Evolutionary conservation across 2,888 invertebrate genomes (phyloP).

Genomic region (Pilophorus perplexus): DNA sequence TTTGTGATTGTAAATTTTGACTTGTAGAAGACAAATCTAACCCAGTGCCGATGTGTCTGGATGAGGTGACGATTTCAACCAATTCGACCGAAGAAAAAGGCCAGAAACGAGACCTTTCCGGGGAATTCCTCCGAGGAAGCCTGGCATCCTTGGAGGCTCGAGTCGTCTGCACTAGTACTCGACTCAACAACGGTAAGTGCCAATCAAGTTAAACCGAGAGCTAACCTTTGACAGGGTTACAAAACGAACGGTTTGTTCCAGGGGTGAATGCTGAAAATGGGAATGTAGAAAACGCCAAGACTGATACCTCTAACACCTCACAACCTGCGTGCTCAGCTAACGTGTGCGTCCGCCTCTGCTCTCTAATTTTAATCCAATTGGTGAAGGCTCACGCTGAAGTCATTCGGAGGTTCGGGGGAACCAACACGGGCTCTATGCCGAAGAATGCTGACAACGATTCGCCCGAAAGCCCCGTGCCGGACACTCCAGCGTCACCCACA

Average conservation of each 20-base stretch:
- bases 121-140: conserved; percentile 47
- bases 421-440: conserved; percentile 43
- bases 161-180: conserved; percentile 38
- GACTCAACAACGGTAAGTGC: conserved; percentile 34
- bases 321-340: conserved; percentile 51
- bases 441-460: conserved; percentile 43
- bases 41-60: not conserved
- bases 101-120: conserved; percentile 39
- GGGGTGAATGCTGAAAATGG: conserved; percentile 30
- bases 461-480: conserved; percentile 31
- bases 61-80: conserved; percentile 21
- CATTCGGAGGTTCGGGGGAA: conserved; percentile 53
- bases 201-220: not conserved
- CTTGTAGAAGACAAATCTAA: conserved; percentile 12
- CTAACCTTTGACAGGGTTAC: not conserved
- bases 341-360: conserved; percentile 73
- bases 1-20: not conserved
- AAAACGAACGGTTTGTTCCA: conserved; percentile 5
- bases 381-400: conserved; percentile 76
- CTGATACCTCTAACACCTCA: conserved; percentile 14
- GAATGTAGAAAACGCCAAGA: conserved; percentile 8
- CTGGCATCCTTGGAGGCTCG: conserved; percentile 47
- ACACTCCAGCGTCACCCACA: conserved; percentile 3
- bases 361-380: conserved; percentile 74
- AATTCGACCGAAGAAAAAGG: conserved; percentile 41